phyloP scores from a whole-genome alignment of 2,888 invertebrate species.

The Dynastes maya region DNA sequence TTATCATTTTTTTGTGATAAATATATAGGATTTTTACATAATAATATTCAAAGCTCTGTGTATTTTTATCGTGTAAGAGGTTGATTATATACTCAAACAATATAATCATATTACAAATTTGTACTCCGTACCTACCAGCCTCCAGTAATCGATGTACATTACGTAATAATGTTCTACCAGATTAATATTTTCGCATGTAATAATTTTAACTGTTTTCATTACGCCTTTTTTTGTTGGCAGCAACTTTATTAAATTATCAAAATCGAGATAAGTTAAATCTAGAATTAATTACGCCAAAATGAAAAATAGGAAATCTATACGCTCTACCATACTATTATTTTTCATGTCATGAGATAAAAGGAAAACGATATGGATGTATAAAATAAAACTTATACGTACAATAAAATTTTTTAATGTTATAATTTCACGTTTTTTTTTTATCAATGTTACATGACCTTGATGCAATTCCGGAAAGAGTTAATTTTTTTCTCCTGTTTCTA shows the following conservation, averaged over 20 bases:
- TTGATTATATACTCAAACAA: constrained; percentile 41
- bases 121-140: constrained; percentile 28
- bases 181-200: constrained; percentile 18
- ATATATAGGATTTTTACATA: constrained; percentile 31
- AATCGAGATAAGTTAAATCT: constrained; percentile 5
- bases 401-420: background rate
- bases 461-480: constrained; percentile 3
- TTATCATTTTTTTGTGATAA: constrained; percentile 20
- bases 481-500: constrained; percentile 10
- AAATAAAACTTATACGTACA: background rate
- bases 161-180: constrained; percentile 25
- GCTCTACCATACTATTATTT: background rate
- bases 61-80: constrained; percentile 40
- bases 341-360: no score
- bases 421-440: background rate
- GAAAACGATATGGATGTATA: no score
- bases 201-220: constrained; percentile 22
- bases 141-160: constrained; percentile 26
- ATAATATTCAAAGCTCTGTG: constrained; percentile 29
- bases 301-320: constrained; percentile 4
- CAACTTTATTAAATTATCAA: constrained; percentile 15
- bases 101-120: constrained; percentile 40
- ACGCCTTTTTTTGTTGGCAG: background rate
- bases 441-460: constrained; percentile 16
- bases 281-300: constrained; percentile 27